Evolutionary conservation across 2,113 vertebrate species (phyloP).

Genomic region (Ptyas mucosa): DNA sequence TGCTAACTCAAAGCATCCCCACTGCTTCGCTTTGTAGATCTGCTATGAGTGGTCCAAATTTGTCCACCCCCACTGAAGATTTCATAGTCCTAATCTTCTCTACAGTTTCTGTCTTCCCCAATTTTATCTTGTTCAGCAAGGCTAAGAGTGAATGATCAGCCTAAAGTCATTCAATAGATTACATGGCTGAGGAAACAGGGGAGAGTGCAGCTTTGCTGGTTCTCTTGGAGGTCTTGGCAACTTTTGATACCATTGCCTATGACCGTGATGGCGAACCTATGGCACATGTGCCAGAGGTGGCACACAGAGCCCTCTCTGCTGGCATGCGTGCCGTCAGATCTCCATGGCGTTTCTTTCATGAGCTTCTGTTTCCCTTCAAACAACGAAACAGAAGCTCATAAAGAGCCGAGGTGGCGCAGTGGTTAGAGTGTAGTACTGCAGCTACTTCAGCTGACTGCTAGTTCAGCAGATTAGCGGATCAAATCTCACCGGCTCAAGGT

Average conservation of each 20-base stretch:
- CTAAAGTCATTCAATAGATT: background rate
- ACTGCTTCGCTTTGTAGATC: background rate
- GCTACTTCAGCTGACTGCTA: too few species aligned
- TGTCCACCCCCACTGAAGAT: background rate
- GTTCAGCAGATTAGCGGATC: too few species aligned
- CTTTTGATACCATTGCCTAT: background rate
- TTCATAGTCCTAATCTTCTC: background rate
- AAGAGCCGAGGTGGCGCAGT: too few species aligned
- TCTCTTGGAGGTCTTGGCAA: background rate
- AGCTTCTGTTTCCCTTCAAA: too few species aligned
- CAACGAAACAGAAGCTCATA: too few species aligned
- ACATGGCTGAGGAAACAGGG: background rate
- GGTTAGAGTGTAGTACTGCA: too few species aligned
- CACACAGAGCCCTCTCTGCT: too few species aligned
- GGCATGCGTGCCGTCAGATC: too few species aligned
- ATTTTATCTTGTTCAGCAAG: background rate
- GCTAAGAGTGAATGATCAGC: background rate
- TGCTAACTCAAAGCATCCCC: background rate
- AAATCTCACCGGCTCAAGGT: too few species aligned
- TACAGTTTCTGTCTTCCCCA: background rate
- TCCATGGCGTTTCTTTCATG: too few species aligned
- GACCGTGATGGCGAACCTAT: too few species aligned
- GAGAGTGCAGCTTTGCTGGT: background rate
- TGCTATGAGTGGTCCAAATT: background rate
- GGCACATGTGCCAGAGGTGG: too few species aligned